Conservation (phyloP, 2,888 invertebrate species). For the Amiota communis region DNA sequence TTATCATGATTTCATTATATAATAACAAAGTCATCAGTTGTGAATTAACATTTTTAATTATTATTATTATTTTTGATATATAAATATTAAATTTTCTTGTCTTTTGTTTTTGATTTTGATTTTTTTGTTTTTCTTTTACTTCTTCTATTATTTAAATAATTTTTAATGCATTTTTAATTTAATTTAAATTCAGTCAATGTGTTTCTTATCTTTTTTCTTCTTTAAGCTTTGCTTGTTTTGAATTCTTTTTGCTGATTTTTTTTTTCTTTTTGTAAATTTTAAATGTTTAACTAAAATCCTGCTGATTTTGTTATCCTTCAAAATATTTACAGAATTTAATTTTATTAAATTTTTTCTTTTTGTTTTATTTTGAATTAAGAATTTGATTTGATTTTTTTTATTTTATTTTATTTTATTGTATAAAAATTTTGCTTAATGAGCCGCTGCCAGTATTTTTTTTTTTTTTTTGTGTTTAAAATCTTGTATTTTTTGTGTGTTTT, state of each 20-base stretch:
- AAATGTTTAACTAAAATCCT: background rate
- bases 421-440: too few relatives aligned
- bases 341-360: background rate
- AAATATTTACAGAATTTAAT: slow-evolving; percentile 7
- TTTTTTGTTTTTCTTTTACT: slow-evolving; percentile 36
- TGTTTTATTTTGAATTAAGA: background rate
- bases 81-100: slow-evolving; percentile 39
- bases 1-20: slow-evolving; percentile 52
- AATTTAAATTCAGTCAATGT: slow-evolving; percentile 57
- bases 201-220: slow-evolving; percentile 43
- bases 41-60: slow-evolving; percentile 23
- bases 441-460: background rate
- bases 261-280: slow-evolving; percentile 40
- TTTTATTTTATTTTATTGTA: background rate
- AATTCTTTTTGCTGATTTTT: slow-evolving; percentile 36
- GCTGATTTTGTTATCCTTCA: background rate
- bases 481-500: background rate
- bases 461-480: background rate
- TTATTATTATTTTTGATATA: slow-evolving; percentile 42
- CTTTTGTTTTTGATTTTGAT: slow-evolving; percentile 38
- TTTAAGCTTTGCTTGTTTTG: slow-evolving; percentile 61
- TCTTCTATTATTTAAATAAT: slow-evolving; percentile 43
- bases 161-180: slow-evolving; percentile 22
- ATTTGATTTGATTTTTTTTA: slow-evolving; percentile 1
- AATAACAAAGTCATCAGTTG: slow-evolving; percentile 46